Evolutionary conservation across 2,113 vertebrate genomes (phyloP), one percentile per base, ranked within the genome.

Genomic region (Xiphophorus couchianus): DNA sequence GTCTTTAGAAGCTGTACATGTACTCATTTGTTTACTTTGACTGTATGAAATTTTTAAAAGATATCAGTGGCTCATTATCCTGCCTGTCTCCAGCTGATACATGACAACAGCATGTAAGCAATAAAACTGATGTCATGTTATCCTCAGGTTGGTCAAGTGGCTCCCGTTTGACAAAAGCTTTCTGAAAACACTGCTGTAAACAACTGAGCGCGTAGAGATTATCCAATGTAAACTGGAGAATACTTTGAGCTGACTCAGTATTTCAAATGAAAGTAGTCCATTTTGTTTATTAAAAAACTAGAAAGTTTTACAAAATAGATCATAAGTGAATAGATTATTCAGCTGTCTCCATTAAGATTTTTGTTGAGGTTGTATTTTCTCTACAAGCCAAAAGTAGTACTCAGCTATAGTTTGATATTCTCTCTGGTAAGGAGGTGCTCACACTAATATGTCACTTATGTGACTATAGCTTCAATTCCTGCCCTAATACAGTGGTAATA

Each of bases 401-500:
- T 80, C 62, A 83, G 25, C 67, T 69, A 35, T 64, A 39, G 27
- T 77, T 82, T 84, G 22, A 66, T 78, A 80, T 71, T 81, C 73
- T 84, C 76, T 61, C 8, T 72, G 58, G 66, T 83, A 54, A 82
- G 67, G 77, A 88, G 73, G 72, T 73, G 67, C 54, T 44, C 61
- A 63, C 42, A 74, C 72, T 73, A 65, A 86, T 83, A 81, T 89
- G 86, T 80, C 79, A 77, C 76, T 81, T 66, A 66, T 13, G 76
- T 73, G 66, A 89, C 85, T 83, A 87, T 82, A 74, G 72, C 42
- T 58, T 80, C 60, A 70, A 29, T 86, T 75, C 42, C 65, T 29
- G 62, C 61, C 33, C 28, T 82, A 78, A 83, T 78, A 71, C 69
- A 54, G 66, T 62, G 63, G 73, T 89, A 87, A 91, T 84, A 88